Base-by-base conservation (phyloP, 2,797 vertebrate genomes). In the Numenius phaeopus region DNA sequence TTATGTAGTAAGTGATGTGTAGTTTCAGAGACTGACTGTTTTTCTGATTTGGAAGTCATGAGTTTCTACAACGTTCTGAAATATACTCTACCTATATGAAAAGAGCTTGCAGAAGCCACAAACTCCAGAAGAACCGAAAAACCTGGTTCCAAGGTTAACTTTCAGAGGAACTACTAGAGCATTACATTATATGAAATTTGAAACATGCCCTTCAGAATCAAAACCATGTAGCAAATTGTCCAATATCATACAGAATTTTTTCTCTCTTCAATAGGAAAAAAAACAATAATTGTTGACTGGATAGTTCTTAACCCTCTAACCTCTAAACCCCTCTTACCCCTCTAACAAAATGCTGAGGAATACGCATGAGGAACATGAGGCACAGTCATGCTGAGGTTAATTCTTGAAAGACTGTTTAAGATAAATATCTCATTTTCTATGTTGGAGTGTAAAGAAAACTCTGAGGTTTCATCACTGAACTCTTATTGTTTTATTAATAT, bases 141-240 rank as follows among this genome's bases (percentile, higher is more conserved):
- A 40, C 3, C 4, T 49, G 6, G 1, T 77, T 42, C 10, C 1
- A 1, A 50, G 6, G 4, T 49, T 50, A 84, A 30, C 10, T 57
- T 92, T 75, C 27, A 78, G 16, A 61, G 37, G 40, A 92, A 78
- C 20, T 47, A 50, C 20, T 47, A 8, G 11, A 73, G 8, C 14
- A 20, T 26, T 47, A 22, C 2, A 6, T 47, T 47, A 30, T 11
- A 65, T 0, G 2, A 47, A 42, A 12, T 47, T 59, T 61, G 32
- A 81, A 69, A 77, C 10, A 15, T 29, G 21, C 6, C 8, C 9
- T 62, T 90, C 29, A 27, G 34, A 72, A 77, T 77, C 14, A 58
- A 55, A 72, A 58, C 29, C 0, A 6, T 27, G 34, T 8, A 67
- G 16, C 24, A 65, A n/a, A 54, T 52, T 59, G 17, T 22, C 12